Evolutionary conservation across 2,888 invertebrate species (phyloP), one percentile per base, ranked within the genome.

Genomic region (Dione juno): DNA sequence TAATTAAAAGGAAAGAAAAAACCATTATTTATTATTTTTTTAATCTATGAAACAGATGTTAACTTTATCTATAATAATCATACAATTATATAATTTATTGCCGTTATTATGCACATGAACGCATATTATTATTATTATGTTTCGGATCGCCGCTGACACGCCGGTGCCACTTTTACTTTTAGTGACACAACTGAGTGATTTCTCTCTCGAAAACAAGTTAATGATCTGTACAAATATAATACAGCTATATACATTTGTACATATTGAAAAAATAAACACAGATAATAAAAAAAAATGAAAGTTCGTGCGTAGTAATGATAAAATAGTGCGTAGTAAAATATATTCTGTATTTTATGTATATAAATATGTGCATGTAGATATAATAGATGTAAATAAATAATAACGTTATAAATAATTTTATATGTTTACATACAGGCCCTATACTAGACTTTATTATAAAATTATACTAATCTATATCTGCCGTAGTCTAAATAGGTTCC

Each of bases 101-200:
- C 72, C 72, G 76, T 77, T 72, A 77, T 76, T 76, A 76, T 78
- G 75, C 73, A 77, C 68, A 69, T 73, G 57, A 68, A 63, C 68
- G 68, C 70, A 68, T 73, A 68, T 63, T 69, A 75, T 75, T 73
- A 68, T 63, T 69, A 75, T 75, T 74, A 77, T 82, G 80, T 76
- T 77, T 79, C 77, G 77, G 78, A 82, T 79, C 78, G 78, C 77
- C 75, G 77, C 79, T 69, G 75, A 66, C 28, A 28, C 28, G 28
- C 66, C 79, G 74, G 73, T 75, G 77, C 78, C 79, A 88, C 89
- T 89, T 89, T 89, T 89, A 89, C 89, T 89, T 89, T 85, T 83
- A 79, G 78, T 82, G 83, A 84, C 83, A 83, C 80, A 79, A 77
- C 81, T 80, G 81, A 82, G 78, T 81, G 88, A 87, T 88, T 88